A percentile compares a stretch with the other conserved stretches of the same genome.
Evolutionary conservation across 2,797 vertebrate species (phyloP).

Genomic region (Uromys caudimaculatus): DNA sequence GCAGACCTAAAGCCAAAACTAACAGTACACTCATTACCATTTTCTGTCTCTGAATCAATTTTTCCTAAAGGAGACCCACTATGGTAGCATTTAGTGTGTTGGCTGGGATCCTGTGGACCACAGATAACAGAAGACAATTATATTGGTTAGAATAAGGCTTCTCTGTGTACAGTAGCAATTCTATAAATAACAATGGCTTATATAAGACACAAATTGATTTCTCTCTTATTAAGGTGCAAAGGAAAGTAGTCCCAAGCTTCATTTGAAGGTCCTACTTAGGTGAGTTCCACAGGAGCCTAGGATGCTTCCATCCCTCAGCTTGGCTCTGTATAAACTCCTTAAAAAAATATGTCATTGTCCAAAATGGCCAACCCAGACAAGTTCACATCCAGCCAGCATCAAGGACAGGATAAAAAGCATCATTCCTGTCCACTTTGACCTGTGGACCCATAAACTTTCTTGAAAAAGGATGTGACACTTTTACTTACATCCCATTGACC

Average conservation of each 20-base stretch:
- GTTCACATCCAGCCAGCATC: neutral
- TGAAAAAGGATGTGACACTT: neutral
- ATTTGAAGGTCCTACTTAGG: neutral
- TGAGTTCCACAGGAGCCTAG: neutral
- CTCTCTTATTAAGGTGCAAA: neutral
- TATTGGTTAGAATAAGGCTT: neutral
- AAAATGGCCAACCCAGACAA: neutral
- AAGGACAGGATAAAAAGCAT: neutral
- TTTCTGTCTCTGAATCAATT: neutral
- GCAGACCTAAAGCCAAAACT: neutral
- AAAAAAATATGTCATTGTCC: neutral
- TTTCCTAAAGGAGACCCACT: neutral
- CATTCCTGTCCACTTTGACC: neutral
- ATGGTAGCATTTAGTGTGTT: neutral
- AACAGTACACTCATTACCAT: neutral
- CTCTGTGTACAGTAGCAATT: neutral
- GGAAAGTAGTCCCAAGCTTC: neutral
- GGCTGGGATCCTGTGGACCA: neutral
- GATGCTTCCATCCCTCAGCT: neutral
- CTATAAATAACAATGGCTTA: neutral
- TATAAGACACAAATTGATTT: neutral
- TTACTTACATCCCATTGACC: neutral
- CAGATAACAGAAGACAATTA: neutral
- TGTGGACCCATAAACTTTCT: neutral
- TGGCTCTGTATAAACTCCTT: neutral